Evolutionary conservation across 2,888 invertebrate species (phyloP), one percentile per base, ranked within the genome.

Genomic region (Stenchaetothrips biformis): DNA sequence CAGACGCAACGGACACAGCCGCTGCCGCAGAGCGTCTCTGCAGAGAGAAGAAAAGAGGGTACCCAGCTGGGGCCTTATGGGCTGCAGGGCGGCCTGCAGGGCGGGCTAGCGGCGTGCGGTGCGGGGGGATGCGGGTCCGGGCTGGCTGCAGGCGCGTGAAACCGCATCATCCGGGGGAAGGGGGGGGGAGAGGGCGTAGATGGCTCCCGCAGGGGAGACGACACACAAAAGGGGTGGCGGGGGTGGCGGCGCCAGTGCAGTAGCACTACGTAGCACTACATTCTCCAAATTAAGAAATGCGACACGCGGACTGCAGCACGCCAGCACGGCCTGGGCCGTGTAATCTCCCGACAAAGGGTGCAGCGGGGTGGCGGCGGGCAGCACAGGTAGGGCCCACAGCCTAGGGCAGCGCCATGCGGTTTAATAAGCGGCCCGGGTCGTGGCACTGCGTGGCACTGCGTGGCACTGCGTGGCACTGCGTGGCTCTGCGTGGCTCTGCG

Each of bases 271-370:
- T 13, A 13, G 53, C 21, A 25, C 67, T n/a, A 25, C 67, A 74
- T 74, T 74, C 67, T 21, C 8, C 11, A 74, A 74, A 74, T 74
- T 74, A 74, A 74, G 67, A 74, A 74, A 74, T 74, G 67, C 67
- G 67, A 74, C 67, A 37, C 37, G 37, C 37, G 2, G 37, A 4
- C 37, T 37, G 37, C 37, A 37, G 37, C 1, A 4, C 37, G 1
- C 2, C 37, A 37, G 37, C 37, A 37, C 37, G 37, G 37, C 37
- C 37, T 4, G 37, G 37, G 2, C 37, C 37, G 4, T 37, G 37
- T 37, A 37, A 37, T 37, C 37, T 37, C 37, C 37, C 37, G 37
- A 2, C 2, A 37, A 37, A 37, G 37, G 37, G 37, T 37, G 37
- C 37, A 37, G 37, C 37, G 37, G 37, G 37, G 37, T 37, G 37